These are phyloP conservation scores for Hirudo medicinalis DNA, from an alignment of 1,140 invertebrate species.

Conservation along the genomic window DNA sequence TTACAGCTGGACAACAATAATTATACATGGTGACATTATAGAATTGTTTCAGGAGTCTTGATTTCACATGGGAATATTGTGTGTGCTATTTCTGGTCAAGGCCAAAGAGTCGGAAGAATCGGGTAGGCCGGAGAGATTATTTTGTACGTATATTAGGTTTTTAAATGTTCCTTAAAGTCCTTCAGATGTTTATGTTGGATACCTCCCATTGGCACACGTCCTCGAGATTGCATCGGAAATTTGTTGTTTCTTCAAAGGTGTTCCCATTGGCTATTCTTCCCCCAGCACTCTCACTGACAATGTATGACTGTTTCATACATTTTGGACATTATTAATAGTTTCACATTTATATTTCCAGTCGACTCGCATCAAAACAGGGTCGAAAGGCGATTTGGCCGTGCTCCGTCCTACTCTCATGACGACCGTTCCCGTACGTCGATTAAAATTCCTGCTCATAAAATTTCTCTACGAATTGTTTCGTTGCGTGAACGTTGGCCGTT, in stretches of 20 bases:
- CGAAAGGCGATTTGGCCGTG: conserved; percentile 67
- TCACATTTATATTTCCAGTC: conserved; percentile 44
- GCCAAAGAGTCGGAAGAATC: conserved; percentile 52
- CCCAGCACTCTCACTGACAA: conserved; percentile 86
- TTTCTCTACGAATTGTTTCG: background rate
- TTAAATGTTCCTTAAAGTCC: conserved; percentile 6
- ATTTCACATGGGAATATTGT: conserved; percentile 78
- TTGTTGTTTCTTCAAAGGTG: conserved; percentile 53
- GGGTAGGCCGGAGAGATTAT: conserved; percentile 28
- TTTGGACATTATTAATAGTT: background rate
- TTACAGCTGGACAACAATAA: background rate
- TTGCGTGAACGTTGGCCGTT: conserved; percentile 22
- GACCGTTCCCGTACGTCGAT: conserved; percentile 64
- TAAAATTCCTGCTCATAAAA: background rate
- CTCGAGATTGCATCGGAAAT: conserved; percentile 69
- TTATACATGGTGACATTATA: background rate
- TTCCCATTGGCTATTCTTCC: conserved; percentile 90
- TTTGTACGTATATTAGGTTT: background rate
- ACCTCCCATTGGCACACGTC: conserved; percentile 90
- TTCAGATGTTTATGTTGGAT: conserved; percentile 74
- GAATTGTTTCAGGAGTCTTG: conserved; percentile 41
- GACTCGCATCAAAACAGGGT: conserved; percentile 82
- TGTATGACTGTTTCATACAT: conserved; percentile 26
- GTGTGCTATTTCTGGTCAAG: conserved; percentile 71
- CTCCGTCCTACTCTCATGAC: conserved; percentile 84